These are phyloP conservation scores for Eospalax fontanierii DNA, from an alignment of 2,797 vertebrate genomes.

Conservation along the genomic window DNA sequence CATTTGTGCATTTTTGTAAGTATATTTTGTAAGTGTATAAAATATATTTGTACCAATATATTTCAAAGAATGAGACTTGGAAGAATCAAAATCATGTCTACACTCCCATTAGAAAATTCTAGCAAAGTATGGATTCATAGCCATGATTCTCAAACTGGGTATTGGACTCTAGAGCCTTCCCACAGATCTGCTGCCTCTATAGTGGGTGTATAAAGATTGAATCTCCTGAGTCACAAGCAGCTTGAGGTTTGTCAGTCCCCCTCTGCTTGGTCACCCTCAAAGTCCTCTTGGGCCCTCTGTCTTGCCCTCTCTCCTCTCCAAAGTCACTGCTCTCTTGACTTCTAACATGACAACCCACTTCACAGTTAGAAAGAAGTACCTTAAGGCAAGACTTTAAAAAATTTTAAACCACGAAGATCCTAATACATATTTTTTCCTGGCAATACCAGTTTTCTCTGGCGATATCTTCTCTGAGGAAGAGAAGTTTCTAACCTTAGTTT, in stretches of 20 bases:
- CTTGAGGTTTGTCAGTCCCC: neutral
- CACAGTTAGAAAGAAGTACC: neutral
- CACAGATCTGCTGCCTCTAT: neutral
- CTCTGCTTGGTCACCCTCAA: neutral
- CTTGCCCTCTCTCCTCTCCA: neutral
- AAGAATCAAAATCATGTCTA: neutral
- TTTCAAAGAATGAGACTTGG: neutral
- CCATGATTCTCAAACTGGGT: neutral
- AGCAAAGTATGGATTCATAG: neutral
- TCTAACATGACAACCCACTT: neutral
- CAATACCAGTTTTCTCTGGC: slow-evolving; percentile 3
- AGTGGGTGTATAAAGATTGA: neutral
- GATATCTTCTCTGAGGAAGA: neutral
- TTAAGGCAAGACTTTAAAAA: neutral
- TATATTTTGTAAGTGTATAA: neutral
- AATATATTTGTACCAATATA: neutral
- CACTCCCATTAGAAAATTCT: neutral
- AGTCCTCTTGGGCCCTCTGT: neutral
- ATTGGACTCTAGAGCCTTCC: neutral
- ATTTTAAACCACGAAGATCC: neutral
- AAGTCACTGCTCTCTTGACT: neutral
- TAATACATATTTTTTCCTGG: neutral
- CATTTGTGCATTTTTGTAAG: neutral
- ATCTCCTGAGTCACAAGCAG: neutral
- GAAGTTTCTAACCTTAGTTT: neutral